These are phyloP conservation scores for Incurvaria masculella DNA, from an alignment of 2,888 invertebrate genomes.

Conservation along the genomic window DNA sequence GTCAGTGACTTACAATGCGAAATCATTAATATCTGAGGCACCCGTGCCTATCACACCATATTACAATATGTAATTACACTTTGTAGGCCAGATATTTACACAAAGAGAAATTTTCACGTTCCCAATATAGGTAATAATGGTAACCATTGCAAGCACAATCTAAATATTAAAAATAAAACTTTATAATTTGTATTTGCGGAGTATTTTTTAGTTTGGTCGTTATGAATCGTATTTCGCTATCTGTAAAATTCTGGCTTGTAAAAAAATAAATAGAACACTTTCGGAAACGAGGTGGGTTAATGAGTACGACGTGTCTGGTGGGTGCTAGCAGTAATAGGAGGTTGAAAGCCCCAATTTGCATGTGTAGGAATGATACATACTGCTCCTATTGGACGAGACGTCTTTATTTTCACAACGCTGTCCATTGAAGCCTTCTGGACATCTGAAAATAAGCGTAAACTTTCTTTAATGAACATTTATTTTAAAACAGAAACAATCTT, in stretches of 20 bases:
- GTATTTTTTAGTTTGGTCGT: no score
- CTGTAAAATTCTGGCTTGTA: no score
- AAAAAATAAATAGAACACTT: neutral
- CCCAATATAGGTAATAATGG: no score
- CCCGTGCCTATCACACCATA: neutral
- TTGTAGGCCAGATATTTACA: neutral
- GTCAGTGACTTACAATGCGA: neutral
- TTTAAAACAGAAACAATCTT: no score
- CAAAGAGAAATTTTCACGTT: no score
- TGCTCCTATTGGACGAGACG: slow-evolving; percentile 66
- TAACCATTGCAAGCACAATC: no score
- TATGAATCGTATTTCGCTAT: no score
- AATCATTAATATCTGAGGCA: neutral
- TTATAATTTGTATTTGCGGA: no score
- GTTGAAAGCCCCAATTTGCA: slow-evolving; percentile 76
- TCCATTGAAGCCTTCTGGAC: slow-evolving; percentile 77
- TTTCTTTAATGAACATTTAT: neutral
- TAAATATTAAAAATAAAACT: no score
- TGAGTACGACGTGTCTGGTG: slow-evolving; percentile 30
- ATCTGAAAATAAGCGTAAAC: slow-evolving; percentile 53
- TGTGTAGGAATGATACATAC: slow-evolving; percentile 77
- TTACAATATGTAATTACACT: neutral
- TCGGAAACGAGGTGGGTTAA: slow-evolving; percentile 43
- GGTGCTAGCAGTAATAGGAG: slow-evolving; percentile 72
- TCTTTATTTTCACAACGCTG: slow-evolving; percentile 78